A percentile compares a stretch with the other conserved stretches of the same genome.
These are phyloP conservation scores for Nothobranchius furzeri DNA, from an alignment of 2,113 vertebrate species.

Conservation along the genomic window DNA sequence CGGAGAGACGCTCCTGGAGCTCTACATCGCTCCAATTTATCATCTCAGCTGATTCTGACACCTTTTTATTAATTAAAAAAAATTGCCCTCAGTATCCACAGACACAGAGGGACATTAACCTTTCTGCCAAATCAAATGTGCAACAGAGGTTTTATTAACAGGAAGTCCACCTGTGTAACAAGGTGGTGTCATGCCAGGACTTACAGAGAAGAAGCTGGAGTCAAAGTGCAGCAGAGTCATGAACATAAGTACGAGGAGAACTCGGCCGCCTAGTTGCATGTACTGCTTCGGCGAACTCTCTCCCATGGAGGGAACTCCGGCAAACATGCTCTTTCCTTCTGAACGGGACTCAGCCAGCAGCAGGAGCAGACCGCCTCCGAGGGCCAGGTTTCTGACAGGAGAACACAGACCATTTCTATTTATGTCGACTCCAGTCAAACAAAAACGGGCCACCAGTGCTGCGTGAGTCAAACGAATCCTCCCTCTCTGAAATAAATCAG, in stretches of 20 bases:
- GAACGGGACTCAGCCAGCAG: slow-evolving; percentile 94
- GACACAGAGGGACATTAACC: too few relatives aligned
- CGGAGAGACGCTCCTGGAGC: too few relatives aligned
- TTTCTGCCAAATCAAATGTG: not conserved
- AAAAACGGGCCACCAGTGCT: not conserved
- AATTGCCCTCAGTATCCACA: not conserved
- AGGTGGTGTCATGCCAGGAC: slow-evolving; percentile 44
- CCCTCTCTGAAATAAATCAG: not conserved
- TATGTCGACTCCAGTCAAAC: not conserved
- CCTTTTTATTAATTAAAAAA: too few relatives aligned
- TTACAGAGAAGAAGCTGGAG: slow-evolving; percentile 92
- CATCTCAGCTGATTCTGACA: too few relatives aligned
- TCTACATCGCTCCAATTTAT: too few relatives aligned
- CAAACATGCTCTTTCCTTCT: slow-evolving; percentile 98
- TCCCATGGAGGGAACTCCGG: slow-evolving; percentile 93
- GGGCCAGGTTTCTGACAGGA: slow-evolving; percentile 88
- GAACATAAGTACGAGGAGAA: slow-evolving; percentile 97
- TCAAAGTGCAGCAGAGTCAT: slow-evolving; percentile 98
- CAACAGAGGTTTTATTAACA: not conserved
- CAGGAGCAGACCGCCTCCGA: slow-evolving; percentile 92
- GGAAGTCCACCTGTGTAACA: not conserved
- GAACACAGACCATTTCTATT: not conserved
- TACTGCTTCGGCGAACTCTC: slow-evolving; percentile 98
- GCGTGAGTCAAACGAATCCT: not conserved
- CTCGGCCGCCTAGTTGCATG: slow-evolving; percentile 96